Percentiles rank a stretch among this genome's conserved stretches.
phyloP scores from a whole-genome alignment of 2,888 invertebrate genomes.

The Diarsia brunnea region DNA sequence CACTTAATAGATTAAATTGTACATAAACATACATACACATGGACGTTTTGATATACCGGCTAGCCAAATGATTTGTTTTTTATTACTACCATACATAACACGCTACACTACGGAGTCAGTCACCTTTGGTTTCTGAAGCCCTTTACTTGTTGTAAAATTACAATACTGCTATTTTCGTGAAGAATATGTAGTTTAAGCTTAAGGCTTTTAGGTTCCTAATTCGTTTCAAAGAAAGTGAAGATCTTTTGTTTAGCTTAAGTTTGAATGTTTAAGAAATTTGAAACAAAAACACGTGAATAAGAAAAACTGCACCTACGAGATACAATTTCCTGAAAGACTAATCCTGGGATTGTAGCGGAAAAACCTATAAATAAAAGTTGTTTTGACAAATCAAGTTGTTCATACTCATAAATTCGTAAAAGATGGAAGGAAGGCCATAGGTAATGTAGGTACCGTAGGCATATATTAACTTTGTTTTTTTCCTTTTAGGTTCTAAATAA shows the following conservation, averaged over 20 bases:
- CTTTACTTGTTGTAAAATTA: not conserved
- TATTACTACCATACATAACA: conserved; percentile 37
- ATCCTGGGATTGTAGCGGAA: not conserved
- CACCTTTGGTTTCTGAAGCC: conserved; percentile 18
- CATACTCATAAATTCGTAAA: not conserved
- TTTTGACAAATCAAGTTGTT: not conserved
- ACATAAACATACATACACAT: conserved; percentile 35
- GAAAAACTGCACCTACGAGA: not conserved
- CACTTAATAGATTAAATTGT: conserved; percentile 52
- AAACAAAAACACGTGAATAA: not conserved
- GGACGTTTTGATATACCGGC: conserved; percentile 27
- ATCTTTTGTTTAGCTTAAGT: not conserved
- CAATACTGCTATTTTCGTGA: not conserved
- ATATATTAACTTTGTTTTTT: not conserved
- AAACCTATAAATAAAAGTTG: not conserved
- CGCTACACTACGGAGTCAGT: conserved; percentile 41
- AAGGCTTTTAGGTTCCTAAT: not conserved
- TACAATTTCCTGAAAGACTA: not conserved
- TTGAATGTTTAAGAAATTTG: not conserved
- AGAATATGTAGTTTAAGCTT: not conserved
- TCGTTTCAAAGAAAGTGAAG: not conserved
- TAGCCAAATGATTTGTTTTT: conserved; percentile 43
- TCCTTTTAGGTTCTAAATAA: not conserved
- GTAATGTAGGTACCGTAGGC: not conserved
- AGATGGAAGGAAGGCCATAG: not conserved